Evolutionary conservation across 2,888 invertebrate species (phyloP).

Genomic region (Ornithoptera alexandrae): DNA sequence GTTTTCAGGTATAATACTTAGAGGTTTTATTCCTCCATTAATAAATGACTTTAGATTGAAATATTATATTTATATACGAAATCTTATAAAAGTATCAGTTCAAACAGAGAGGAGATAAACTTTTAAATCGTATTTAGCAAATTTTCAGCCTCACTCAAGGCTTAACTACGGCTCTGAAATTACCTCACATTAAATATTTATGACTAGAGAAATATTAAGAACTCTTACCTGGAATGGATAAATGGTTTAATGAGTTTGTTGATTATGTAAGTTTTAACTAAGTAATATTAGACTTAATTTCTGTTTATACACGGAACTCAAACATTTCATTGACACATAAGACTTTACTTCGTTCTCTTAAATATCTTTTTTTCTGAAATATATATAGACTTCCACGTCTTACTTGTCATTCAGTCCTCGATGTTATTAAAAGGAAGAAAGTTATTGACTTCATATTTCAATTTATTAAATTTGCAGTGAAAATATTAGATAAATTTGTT

Average conservation of each 20-base stretch:
- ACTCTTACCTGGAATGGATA: constrained; percentile 7
- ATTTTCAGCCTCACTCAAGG: neutral
- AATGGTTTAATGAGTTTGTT: constrained; percentile 1
- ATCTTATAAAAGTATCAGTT: neutral
- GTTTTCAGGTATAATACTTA: too few species aligned
- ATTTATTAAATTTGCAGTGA: too few species aligned
- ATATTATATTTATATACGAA: neutral
- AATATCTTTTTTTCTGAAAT: too few species aligned
- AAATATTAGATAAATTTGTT: too few species aligned
- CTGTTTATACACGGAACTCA: neutral
- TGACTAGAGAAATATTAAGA: constrained; percentile 10
- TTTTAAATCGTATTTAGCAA: neutral
- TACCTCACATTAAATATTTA: constrained; percentile 16
- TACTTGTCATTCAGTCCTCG: too few species aligned
- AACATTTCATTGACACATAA: neutral
- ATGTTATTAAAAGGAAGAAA: too few species aligned
- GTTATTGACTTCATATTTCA: too few species aligned
- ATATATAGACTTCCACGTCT: too few species aligned
- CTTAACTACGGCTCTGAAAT: constrained; percentile 6
- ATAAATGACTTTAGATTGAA: neutral
- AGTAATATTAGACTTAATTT: neutral
- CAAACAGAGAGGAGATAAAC: neutral
- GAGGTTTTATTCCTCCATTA: too few species aligned
- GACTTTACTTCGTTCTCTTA: neutral
- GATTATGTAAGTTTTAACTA: neutral